These are phyloP conservation scores for Apoda limacodes DNA, from an alignment of 2,888 invertebrate species.

Conservation along the genomic window DNA sequence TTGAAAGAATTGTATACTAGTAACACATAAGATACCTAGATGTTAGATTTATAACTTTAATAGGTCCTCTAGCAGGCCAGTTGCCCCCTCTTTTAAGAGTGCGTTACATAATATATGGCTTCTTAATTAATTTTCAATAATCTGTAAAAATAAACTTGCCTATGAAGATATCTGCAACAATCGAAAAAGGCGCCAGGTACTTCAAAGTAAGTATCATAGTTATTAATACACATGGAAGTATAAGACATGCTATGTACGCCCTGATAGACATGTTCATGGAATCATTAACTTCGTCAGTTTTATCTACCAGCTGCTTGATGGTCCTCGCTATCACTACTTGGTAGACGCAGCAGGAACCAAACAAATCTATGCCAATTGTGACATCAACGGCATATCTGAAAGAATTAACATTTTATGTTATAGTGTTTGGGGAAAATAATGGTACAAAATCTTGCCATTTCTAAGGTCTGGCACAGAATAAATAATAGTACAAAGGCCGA, in stretches of 20 bases:
- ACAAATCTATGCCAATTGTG: conserved; percentile 27
- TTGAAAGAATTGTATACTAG: no score
- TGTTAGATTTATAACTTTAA: no score
- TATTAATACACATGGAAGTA: conserved; percentile 30
- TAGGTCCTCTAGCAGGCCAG: no score
- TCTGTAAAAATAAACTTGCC: conserved; percentile 21
- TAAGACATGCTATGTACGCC: conserved; percentile 23
- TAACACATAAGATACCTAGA: no score
- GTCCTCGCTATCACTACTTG: conserved; percentile 29
- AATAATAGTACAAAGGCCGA: no score
- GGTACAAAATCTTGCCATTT: no score
- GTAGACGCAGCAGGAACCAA: conserved; percentile 33
- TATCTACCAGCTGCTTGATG: conserved; percentile 31
- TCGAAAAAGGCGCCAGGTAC: conserved; percentile 37
- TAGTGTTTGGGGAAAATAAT: no score
- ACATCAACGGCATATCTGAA: conserved; percentile 29
- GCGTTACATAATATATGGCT: no score
- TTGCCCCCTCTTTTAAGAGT: no score
- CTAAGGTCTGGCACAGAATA: no score
- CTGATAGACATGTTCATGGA: conserved; percentile 20
- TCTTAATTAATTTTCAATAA: no score
- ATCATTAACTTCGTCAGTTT: conserved; percentile 13
- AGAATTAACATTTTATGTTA: no score
- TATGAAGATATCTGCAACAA: conserved; percentile 32
- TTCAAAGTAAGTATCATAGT: conserved; percentile 36